Conservation (phyloP, 1,140 invertebrate genomes). For the Sitophilus oryzae region DNA sequence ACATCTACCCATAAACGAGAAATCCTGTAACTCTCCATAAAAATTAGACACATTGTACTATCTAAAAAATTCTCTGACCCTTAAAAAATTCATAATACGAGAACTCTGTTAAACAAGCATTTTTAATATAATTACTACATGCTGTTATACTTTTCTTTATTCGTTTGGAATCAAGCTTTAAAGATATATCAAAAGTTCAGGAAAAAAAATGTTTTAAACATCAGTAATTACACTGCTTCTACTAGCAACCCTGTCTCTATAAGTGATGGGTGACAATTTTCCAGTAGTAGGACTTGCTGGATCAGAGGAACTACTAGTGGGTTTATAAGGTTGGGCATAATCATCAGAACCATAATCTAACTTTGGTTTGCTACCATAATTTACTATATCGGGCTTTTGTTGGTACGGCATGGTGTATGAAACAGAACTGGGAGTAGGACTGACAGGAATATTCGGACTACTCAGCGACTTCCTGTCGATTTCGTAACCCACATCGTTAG, state of each 20-base stretch:
- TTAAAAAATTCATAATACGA: constrained; percentile 6
- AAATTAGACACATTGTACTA: too few species aligned
- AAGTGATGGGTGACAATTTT: background rate
- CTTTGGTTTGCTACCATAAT: constrained; percentile 3
- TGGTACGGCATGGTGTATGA: constrained; percentile 21
- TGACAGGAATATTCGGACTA: constrained; percentile 29
- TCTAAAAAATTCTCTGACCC: too few species aligned
- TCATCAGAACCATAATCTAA: constrained; percentile 28
- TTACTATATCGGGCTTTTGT: constrained; percentile 22
- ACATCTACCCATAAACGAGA: too few species aligned
- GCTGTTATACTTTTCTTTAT: constrained; percentile 5
- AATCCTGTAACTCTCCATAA: too few species aligned
- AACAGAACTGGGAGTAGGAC: constrained; percentile 19
- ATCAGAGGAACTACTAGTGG: constrained; percentile 1
- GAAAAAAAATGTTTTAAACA: constrained; percentile 21
- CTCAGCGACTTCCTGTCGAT: background rate
- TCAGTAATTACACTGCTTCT: constrained; percentile 37
- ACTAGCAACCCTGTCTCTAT: constrained; percentile 26
- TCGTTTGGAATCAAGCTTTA: background rate
- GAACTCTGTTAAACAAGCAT: too few species aligned
- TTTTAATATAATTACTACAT: constrained; percentile 3
- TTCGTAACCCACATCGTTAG: constrained; percentile 26
- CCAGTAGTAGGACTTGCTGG: background rate
- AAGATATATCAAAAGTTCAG: background rate
- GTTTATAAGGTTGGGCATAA: constrained; percentile 28